Evolutionary conservation across 2,888 invertebrate genomes (phyloP), one percentile per base, ranked within the genome.

Genomic region (Lycocerus yunnanus): DNA sequence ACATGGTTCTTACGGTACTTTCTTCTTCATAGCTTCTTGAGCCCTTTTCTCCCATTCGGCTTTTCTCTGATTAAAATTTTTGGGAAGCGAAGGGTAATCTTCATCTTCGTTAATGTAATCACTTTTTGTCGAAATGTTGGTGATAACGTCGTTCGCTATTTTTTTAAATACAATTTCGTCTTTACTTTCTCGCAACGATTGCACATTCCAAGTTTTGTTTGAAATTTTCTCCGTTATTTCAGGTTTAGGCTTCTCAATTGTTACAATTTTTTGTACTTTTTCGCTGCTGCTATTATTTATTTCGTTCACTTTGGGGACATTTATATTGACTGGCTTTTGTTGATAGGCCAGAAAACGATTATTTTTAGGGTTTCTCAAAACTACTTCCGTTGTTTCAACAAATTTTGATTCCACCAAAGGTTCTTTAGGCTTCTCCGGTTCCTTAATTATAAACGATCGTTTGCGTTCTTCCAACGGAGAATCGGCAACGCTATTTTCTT

Each of bases 41-140:
- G 93, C 93, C 80, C 94, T 88, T 81, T 93, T 90, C 85, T 94
- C 94, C 94, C 94, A 94, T 83, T 94, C 93, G 6, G 93, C 93
- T 73, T 92, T 89, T 83, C 93, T 90, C 83, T 93, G 93, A 84
- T 92, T 90, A 78, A 94, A 93, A 75, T 93, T 92, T 83, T 93
- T 93, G 82, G 93, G 92, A 83, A 90, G 89, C 61, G 90, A 90
- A 21, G 85, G 83, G 71, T 84, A 81, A 77, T 86, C 85, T 65
- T 82, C 83, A 77, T 86, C 85, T 61, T 82, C 83, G 20, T 80
- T 81, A 68, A 82, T 83, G 66, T 78, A 77, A 69, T 79, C 82
- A 74, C 74, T 79, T 79, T 82, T 83, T n/a, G 81, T 80, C 69
- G 78, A 78, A 15, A 83, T 83, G 63, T 78, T 83, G 11, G 78